phyloP scores from a whole-genome alignment of 1,140 invertebrate species.

The Hycleus cichorii region DNA sequence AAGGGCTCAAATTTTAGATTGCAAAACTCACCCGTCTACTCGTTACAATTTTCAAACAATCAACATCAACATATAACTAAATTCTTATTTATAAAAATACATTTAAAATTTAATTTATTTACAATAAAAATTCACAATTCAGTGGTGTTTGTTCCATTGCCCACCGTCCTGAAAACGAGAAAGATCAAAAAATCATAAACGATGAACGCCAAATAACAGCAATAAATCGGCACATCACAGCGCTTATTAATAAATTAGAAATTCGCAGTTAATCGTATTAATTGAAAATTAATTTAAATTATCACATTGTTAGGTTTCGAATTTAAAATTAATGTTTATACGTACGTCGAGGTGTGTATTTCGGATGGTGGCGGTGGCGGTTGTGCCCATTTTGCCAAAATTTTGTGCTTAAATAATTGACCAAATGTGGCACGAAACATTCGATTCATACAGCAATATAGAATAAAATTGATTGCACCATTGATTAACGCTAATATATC shows the following conservation, averaged over 20 bases:
- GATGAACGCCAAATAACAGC: not conserved
- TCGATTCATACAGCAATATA: slow-evolving; percentile 90
- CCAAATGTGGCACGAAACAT: slow-evolving; percentile 86
- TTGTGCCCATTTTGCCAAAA: slow-evolving; percentile 35
- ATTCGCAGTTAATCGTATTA: too few relatives aligned
- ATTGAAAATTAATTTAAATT: too few relatives aligned
- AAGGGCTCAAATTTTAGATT: too few relatives aligned
- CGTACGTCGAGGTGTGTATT: slow-evolving; percentile 47
- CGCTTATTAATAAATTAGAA: too few relatives aligned
- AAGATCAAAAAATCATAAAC: not conserved
- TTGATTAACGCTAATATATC: slow-evolving; percentile 88
- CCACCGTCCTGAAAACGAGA: slow-evolving; percentile 6
- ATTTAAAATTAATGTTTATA: slow-evolving; percentile 31
- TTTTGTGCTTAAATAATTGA: slow-evolving; percentile 53
- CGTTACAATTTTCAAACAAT: too few relatives aligned
- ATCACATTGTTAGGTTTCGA: too few relatives aligned
- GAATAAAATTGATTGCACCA: slow-evolving; percentile 86
- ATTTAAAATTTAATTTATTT: too few relatives aligned
- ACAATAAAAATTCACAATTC: slow-evolving; percentile 2
- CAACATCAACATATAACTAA: too few relatives aligned
- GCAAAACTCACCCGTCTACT: too few relatives aligned
- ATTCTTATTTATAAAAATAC: too few relatives aligned
- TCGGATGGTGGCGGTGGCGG: slow-evolving; percentile 39
- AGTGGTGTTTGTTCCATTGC: slow-evolving; percentile 4
- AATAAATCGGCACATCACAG: too few relatives aligned